phyloP scores from a whole-genome alignment of 1,140 invertebrate species.

The Temnothorax curvispinosus region DNA sequence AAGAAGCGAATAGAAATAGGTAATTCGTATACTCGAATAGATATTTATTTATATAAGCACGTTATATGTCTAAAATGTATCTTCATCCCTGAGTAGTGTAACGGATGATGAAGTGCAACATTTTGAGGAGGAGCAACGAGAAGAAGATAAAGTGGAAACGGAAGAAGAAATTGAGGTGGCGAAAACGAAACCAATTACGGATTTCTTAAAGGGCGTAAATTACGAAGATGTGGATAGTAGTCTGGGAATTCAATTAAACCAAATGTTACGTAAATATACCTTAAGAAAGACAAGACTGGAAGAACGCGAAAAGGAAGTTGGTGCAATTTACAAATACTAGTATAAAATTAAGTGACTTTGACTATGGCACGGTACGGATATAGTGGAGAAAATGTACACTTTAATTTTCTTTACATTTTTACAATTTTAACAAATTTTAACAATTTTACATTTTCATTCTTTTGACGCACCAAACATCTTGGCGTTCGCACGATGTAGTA shows the following conservation, averaged over 20 bases:
- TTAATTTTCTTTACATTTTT: too few relatives aligned
- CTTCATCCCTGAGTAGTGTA: neutral
- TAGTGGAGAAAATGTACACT: too few relatives aligned
- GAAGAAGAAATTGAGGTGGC: slow-evolving; percentile 33
- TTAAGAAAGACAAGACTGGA: slow-evolving; percentile 81
- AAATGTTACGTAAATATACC: slow-evolving; percentile 85
- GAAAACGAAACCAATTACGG: slow-evolving; percentile 62
- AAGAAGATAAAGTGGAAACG: slow-evolving; percentile 28
- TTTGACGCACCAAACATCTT: too few relatives aligned
- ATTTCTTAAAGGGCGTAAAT: slow-evolving; percentile 85
- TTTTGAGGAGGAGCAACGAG: neutral
- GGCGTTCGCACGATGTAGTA: too few relatives aligned
- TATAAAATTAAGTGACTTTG: neutral
- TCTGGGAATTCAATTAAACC: slow-evolving; percentile 85
- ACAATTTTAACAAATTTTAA: too few relatives aligned
- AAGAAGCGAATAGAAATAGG: slow-evolving; percentile 76
- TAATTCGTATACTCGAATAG: slow-evolving; percentile 71
- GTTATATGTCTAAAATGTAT: neutral
- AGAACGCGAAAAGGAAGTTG: slow-evolving; percentile 84
- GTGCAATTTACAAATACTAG: neutral
- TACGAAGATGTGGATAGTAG: slow-evolving; percentile 70
- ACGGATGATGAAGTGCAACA: neutral
- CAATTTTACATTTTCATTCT: too few relatives aligned
- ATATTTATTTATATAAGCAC: neutral
- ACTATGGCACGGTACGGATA: too few relatives aligned